Conservation (phyloP, 1,140 invertebrate species). For the Psilanteris sp. region DNA sequence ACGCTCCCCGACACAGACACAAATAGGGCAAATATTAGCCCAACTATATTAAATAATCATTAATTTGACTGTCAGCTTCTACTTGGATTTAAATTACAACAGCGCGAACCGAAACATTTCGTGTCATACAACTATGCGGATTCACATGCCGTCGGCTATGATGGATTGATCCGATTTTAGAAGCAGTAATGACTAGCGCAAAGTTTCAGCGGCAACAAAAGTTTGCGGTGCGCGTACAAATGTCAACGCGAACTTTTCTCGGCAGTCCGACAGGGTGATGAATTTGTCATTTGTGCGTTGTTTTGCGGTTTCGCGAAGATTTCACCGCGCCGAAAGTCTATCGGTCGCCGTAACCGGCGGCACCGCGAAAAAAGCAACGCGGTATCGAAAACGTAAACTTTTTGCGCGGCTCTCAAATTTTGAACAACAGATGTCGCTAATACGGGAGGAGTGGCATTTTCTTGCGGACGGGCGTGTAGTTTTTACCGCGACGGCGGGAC, state of each 20-base stretch:
- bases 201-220: constrained; percentile 23
- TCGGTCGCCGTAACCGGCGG: constrained; percentile 18
- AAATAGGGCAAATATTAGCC: constrained; percentile 1
- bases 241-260: constrained; percentile 10
- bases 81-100: constrained; percentile 12
- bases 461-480: constrained; percentile 14
- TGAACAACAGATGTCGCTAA: constrained; percentile 57
- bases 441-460: constrained; percentile 47
- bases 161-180: constrained; percentile 52
- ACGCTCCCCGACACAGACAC: not conserved
- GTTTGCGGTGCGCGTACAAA: constrained; percentile 19
- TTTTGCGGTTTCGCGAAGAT: no score
- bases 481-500: constrained; percentile 19
- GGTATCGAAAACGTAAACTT: constrained; percentile 31
- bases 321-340: no score
- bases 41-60: constrained; percentile 33
- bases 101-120: constrained; percentile 1
- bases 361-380: not conserved
- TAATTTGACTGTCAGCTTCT: constrained; percentile 12
- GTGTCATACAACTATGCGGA: constrained; percentile 1
- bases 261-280: constrained; percentile 11
- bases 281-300: constrained; percentile 50
- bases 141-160: constrained; percentile 33
- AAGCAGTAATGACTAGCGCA: constrained; percentile 29
- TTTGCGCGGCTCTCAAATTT: constrained; percentile 32